Conservation (phyloP, 2,888 invertebrate genomes). For the Neoaliturus tenellus region DNA sequence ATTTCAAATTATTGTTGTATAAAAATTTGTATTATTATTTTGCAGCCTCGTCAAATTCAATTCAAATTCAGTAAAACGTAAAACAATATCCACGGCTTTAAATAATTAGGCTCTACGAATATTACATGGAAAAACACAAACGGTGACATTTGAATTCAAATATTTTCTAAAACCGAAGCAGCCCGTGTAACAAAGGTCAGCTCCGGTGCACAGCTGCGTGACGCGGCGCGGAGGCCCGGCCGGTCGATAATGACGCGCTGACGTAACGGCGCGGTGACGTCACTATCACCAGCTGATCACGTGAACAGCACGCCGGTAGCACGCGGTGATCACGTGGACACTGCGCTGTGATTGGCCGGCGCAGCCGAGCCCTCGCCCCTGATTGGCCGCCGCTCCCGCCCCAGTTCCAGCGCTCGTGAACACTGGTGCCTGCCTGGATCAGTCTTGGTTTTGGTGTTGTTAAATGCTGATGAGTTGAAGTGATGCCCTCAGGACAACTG, state of each 20-base stretch:
- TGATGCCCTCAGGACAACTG: conserved; percentile 10
- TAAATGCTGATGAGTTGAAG: conserved; percentile 8
- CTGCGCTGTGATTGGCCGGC: conserved; percentile 77
- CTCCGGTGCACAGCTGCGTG: neutral
- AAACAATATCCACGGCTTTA: too few relatives aligned
- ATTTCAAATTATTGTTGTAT: too few relatives aligned
- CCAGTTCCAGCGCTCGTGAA: conserved; percentile 64
- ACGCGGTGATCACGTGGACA: conserved; percentile 87
- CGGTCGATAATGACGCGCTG: conserved; percentile 52
- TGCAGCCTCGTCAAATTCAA: too few relatives aligned
- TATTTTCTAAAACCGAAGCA: too few relatives aligned
- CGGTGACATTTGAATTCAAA: too few relatives aligned
- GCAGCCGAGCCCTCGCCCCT: conserved; percentile 82
- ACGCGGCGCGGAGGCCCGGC: conserved; percentile 11
- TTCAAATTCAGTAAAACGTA: too few relatives aligned
- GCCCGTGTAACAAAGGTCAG: too few relatives aligned
- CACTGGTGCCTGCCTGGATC: conserved; percentile 68
- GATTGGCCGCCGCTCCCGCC: conserved; percentile 76
- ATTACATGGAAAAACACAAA: too few relatives aligned
- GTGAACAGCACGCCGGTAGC: conserved; percentile 88
- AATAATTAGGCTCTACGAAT: too few relatives aligned
- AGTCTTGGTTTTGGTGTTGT: neutral
- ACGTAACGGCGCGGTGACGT: conserved; percentile 71
- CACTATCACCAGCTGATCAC: conserved; percentile 86
- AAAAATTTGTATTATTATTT: too few relatives aligned